A percentile compares a stretch with the other conserved stretches of the same genome.
Evolutionary conservation across 1,140 invertebrate genomes (phyloP).

Genomic region (Solen grandis): DNA sequence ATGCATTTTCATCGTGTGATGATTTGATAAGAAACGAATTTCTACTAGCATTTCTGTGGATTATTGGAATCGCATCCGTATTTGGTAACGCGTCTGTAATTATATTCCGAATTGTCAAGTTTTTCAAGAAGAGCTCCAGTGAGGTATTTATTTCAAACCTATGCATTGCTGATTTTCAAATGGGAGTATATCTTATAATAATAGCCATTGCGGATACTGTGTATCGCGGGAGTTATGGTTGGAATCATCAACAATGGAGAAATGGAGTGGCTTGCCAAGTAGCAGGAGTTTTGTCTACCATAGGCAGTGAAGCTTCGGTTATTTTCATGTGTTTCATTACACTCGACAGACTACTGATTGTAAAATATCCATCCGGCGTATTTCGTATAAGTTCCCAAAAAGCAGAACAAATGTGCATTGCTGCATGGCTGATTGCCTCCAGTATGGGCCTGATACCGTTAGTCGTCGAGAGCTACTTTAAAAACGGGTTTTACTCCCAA

Average conservation of each 20-base stretch:
- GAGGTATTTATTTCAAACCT: constrained; percentile 70
- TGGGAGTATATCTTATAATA: constrained; percentile 75
- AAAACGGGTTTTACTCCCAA: constrained; percentile 12
- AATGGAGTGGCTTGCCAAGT: constrained; percentile 59
- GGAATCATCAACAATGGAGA: constrained; percentile 60
- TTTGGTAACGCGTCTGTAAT: constrained; percentile 62
- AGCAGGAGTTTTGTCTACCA: constrained; percentile 64
- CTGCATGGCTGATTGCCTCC: background rate
- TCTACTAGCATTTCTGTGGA: constrained; percentile 64
- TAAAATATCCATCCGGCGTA: no score
- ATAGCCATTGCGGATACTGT: constrained; percentile 68
- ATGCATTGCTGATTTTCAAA: constrained; percentile 69
- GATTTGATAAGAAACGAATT: constrained; percentile 61
- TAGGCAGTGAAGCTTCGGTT: constrained; percentile 64
- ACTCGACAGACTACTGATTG: constrained; percentile 63
- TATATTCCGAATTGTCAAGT: constrained; percentile 45
- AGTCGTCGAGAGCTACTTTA: background rate
- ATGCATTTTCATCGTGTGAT: constrained; percentile 66
- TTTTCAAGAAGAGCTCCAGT: constrained; percentile 55
- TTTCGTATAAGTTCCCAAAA: no score
- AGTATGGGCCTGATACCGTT: background rate
- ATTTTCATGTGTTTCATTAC: constrained; percentile 65
- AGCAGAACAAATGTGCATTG: no score
- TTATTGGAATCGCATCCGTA: constrained; percentile 58
- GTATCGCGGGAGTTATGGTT: constrained; percentile 64